Evolutionary conservation across 2,113 vertebrate genomes (phyloP).

Genomic region (Neopipo cinnamomea): DNA sequence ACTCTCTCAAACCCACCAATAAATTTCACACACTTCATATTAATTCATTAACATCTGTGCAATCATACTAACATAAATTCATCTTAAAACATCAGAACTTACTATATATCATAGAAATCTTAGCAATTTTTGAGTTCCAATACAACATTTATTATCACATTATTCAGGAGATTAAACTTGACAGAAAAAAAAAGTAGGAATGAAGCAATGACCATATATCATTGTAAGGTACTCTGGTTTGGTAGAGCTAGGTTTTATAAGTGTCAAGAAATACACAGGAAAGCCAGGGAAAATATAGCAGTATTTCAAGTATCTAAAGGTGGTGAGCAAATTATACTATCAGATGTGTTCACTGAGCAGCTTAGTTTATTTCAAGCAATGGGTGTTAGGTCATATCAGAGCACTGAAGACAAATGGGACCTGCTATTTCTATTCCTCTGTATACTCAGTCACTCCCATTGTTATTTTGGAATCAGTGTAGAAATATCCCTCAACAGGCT

Average conservation of each 20-base stretch:
- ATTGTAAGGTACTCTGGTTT: slow-evolving; percentile 47
- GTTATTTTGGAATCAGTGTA: slow-evolving; percentile 16
- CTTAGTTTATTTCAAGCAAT: slow-evolving; percentile 28
- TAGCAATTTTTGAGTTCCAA: not conserved
- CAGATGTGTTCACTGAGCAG: not conserved
- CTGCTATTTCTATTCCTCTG: not conserved
- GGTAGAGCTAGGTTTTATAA: slow-evolving; percentile 14
- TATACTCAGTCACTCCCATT: not conserved
- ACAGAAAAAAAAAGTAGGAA: slow-evolving; percentile 24
- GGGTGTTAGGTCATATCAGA: slow-evolving; percentile 49
- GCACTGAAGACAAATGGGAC: slow-evolving; percentile 37
- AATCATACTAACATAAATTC: not conserved
- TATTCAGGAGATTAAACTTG: slow-evolving; percentile 37
- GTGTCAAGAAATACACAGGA: slow-evolving; percentile 4
- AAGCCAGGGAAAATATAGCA: not conserved
- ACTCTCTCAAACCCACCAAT: slow-evolving; percentile 36
- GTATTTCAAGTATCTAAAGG: slow-evolving; percentile 13
- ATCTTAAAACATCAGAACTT: not conserved
- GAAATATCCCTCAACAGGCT: not conserved
- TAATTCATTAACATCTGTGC: slow-evolving; percentile 50
- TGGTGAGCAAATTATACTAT: slow-evolving; percentile 5
- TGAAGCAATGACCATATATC: not conserved
- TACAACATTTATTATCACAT: slow-evolving; percentile 23
- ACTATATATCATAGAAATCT: slow-evolving; percentile 3
- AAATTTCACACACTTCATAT: slow-evolving; percentile 38